Evolutionary conservation across 2,113 vertebrate genomes (phyloP).

Genomic region (Ciconia maguari): DNA sequence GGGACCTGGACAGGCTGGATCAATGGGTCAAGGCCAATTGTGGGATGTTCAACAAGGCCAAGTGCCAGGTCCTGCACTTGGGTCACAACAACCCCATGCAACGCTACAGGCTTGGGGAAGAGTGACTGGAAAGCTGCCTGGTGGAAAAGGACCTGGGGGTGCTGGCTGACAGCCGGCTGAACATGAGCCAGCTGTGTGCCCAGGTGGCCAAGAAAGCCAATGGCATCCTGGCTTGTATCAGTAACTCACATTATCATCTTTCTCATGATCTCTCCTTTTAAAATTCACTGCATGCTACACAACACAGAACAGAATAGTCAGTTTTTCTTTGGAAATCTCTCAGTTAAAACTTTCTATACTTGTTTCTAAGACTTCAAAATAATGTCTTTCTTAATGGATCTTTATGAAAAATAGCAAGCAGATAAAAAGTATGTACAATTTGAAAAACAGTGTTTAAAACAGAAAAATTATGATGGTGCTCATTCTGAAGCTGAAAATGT

Average conservation of each 20-base stretch:
- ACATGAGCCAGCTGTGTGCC: too few species aligned
- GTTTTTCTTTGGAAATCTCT: background rate
- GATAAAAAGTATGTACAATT: background rate
- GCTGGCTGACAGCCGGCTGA: too few species aligned
- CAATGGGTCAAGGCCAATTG: too few species aligned
- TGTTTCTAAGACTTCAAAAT: background rate
- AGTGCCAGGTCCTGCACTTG: too few species aligned
- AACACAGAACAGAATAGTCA: background rate
- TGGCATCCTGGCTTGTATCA: too few species aligned
- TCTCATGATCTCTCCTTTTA: background rate
- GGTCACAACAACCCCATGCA: too few species aligned
- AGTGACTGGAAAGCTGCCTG: too few species aligned
- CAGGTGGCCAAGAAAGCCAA: too few species aligned
- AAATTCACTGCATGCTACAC: background rate
- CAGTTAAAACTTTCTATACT: background rate
- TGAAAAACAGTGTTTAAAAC: background rate
- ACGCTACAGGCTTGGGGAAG: too few species aligned
- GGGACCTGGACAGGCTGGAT: too few species aligned
- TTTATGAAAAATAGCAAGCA: background rate
- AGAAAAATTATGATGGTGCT: background rate
- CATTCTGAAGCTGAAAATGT: background rate
- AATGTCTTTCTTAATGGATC: background rate
- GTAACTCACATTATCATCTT: background rate
- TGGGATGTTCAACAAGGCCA: too few species aligned
- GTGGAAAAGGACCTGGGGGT: too few species aligned